A percentile compares a stretch with the other conserved stretches of the same genome.
These are phyloP conservation scores for Lycaena phlaeas DNA, from an alignment of 2,888 invertebrate species.

Conservation along the genomic window DNA sequence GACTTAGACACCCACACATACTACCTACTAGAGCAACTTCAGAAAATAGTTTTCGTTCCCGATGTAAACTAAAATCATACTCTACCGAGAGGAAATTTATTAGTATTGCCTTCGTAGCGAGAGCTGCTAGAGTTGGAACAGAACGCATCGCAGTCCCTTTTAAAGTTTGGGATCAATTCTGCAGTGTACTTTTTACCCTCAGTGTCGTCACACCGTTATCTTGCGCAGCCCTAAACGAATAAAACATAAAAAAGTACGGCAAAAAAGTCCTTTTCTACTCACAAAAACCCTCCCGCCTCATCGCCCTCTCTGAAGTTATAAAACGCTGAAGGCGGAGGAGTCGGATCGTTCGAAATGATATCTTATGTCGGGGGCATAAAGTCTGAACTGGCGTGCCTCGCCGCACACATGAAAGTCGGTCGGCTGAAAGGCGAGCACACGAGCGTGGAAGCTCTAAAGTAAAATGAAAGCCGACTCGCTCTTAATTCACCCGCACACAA, in stretches of 20 bases:
- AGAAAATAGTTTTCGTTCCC: slow-evolving; percentile 42
- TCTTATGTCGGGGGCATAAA: slow-evolving; percentile 46
- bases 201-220: slow-evolving; percentile 65
- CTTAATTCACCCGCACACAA: slow-evolving; percentile 69
- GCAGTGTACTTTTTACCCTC: slow-evolving; percentile 49
- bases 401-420: slow-evolving; percentile 38
- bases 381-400: slow-evolving; percentile 37
- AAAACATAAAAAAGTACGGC: slow-evolving; percentile 71
- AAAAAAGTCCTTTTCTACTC: slow-evolving; percentile 68
- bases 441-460: slow-evolving; percentile 67
- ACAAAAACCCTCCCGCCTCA: slow-evolving; percentile 64
- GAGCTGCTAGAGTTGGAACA: not conserved
- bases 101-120: not conserved
- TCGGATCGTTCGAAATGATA: slow-evolving; percentile 35
- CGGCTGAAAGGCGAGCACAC: slow-evolving; percentile 68
- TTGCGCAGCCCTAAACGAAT: slow-evolving; percentile 67
- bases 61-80: slow-evolving; percentile 8
- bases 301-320: slow-evolving; percentile 63
- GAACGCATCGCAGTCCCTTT: slow-evolving; percentile 8
- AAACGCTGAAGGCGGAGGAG: slow-evolving; percentile 51
- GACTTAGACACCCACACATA: slow-evolving; percentile 56
- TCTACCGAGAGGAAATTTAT: not conserved
- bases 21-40: slow-evolving; percentile 45
- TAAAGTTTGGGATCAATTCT: slow-evolving; percentile 30
- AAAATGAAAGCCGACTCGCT: slow-evolving; percentile 73